Evolutionary conservation across 2,888 invertebrate species (phyloP).

Genomic region (Molorchus minor): DNA sequence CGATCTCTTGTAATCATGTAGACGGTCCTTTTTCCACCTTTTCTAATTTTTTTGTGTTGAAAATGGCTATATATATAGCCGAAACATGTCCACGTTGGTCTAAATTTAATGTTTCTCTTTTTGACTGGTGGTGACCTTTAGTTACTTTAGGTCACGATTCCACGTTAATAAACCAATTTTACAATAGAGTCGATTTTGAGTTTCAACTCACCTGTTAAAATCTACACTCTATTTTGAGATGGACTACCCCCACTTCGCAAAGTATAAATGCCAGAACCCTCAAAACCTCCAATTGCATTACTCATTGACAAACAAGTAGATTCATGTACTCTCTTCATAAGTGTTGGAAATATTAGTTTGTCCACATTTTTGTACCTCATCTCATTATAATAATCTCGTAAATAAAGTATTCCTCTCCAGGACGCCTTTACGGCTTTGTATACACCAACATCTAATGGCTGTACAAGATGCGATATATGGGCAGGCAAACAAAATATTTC

Average conservation of each 20-base stretch:
- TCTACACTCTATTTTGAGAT: too few species aligned
- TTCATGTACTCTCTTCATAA: background rate
- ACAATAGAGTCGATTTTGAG: background rate
- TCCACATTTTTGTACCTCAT: constrained; percentile 31
- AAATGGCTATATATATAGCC: too few species aligned
- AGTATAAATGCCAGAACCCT: constrained; percentile 26
- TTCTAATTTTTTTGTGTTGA: too few species aligned
- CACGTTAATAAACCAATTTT: background rate
- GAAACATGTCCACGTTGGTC: too few species aligned
- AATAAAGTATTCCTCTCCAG: constrained; percentile 6
- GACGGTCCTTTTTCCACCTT: too few species aligned
- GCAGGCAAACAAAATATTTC: constrained; percentile 35
- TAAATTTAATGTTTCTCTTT: too few species aligned
- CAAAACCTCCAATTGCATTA: constrained; percentile 31
- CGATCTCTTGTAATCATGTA: too few species aligned
- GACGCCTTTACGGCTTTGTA: constrained; percentile 8
- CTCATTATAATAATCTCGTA: constrained; percentile 23
- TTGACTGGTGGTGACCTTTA: background rate
- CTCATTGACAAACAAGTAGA: constrained; percentile 26
- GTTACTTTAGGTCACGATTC: background rate
- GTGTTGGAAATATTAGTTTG: background rate
- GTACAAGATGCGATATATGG: constrained; percentile 27
- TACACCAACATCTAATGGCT: constrained; percentile 34
- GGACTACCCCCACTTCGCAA: too few species aligned
- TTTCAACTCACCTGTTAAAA: too few species aligned